phyloP scores from a whole-genome alignment of 2,113 vertebrate species.

The Periophthalmus modestus region DNA sequence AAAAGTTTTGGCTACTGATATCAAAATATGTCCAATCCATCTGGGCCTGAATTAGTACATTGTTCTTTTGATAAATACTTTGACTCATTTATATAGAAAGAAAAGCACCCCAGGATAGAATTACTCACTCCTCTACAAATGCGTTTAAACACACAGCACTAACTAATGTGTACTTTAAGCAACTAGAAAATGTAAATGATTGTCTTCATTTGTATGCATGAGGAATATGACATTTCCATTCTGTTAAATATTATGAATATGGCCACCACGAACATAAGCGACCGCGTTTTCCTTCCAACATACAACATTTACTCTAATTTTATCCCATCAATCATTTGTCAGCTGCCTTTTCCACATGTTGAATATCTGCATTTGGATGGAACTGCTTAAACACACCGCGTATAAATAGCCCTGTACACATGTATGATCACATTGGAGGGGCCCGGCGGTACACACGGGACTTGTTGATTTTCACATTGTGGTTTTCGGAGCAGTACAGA shows the following conservation, averaged over 20 bases:
- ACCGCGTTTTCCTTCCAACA: constrained; percentile 18
- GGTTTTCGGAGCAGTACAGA: constrained; percentile 48
- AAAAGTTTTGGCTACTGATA: too few species aligned
- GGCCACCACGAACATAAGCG: constrained; percentile 14
- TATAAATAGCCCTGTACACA: constrained; percentile 36
- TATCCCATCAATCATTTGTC: constrained; percentile 56
- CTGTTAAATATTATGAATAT: constrained; percentile 21
- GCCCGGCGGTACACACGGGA: constrained; percentile 15
- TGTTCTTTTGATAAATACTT: background rate
- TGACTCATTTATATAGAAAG: background rate
- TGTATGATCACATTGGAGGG: constrained; percentile 33
- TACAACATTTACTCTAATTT: constrained; percentile 43
- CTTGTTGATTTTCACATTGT: constrained; percentile 43
- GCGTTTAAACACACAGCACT: background rate
- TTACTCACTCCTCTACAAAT: background rate
- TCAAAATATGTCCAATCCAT: too few species aligned
- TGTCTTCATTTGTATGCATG: background rate
- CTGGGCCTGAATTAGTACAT: background rate
- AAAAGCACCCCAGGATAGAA: background rate
- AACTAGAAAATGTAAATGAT: background rate
- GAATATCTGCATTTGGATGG: constrained; percentile 28
- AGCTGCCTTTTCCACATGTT: constrained; percentile 36
- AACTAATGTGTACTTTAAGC: background rate
- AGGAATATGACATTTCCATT: constrained; percentile 17
- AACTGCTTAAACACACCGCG: constrained; percentile 22